Conservation (phyloP, 2,888 invertebrate species). For the Empis stercorea region DNA sequence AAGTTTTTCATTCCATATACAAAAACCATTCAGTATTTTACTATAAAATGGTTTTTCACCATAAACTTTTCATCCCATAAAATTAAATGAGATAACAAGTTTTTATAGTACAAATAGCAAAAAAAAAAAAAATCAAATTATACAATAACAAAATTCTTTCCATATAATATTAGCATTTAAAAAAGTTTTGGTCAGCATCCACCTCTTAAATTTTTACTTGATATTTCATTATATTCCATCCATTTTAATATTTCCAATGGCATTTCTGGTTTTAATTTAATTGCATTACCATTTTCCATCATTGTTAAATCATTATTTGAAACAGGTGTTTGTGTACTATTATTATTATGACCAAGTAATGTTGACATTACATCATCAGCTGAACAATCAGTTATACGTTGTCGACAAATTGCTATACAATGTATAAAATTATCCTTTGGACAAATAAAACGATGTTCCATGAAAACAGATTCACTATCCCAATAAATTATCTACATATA, state of each 20-base stretch:
- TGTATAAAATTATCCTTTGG: conserved; percentile 58
- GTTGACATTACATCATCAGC: conserved; percentile 39
- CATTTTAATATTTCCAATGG: conserved; percentile 53
- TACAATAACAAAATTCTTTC: too few relatives aligned
- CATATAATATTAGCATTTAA: neutral
- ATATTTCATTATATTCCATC: conserved; percentile 58
- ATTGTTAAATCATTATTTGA: conserved; percentile 14
- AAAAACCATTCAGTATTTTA: too few relatives aligned
- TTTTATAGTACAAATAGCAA: too few relatives aligned
- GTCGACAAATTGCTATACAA: conserved; percentile 39
- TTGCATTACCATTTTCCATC: conserved; percentile 11
- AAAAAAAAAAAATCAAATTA: too few relatives aligned
- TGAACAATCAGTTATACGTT: conserved; percentile 39
- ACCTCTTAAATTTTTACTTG: conserved; percentile 48
- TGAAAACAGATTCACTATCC: conserved; percentile 70
- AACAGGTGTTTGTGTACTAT: conserved; percentile 1
- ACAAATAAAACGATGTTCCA: conserved; percentile 71
- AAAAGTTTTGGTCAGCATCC: conserved; percentile 25
- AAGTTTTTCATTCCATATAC: too few relatives aligned
- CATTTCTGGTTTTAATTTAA: conserved; percentile 43
- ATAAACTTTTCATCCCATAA: too few relatives aligned
- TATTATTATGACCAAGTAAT: conserved; percentile 20
- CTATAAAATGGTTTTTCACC: too few relatives aligned
- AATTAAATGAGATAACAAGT: too few relatives aligned
- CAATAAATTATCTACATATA: conserved; percentile 62